Evolutionary conservation across 2,113 vertebrate species (phyloP).

Genomic region (Pantherophis guttatus): DNA sequence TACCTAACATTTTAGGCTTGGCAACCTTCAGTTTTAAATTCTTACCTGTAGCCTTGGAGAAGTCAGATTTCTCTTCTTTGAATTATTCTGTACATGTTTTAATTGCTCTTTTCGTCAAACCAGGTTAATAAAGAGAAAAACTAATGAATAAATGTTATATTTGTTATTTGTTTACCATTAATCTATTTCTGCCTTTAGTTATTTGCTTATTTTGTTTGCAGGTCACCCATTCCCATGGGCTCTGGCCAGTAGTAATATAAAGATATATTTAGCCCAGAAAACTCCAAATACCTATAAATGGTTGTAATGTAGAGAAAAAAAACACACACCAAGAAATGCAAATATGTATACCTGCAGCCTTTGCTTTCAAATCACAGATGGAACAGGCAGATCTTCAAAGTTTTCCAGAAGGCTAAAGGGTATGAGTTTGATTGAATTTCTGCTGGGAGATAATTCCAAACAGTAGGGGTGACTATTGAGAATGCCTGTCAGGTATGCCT

Average conservation of each 20-base stretch:
- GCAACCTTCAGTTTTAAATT: slow-evolving; percentile 43
- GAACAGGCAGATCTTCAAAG: neutral
- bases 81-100: neutral
- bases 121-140: neutral
- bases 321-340: neutral
- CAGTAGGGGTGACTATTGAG: neutral
- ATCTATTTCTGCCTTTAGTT: neutral
- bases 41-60: slow-evolving; percentile 21
- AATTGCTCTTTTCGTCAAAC: neutral
- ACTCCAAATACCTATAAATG: neutral
- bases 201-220: neutral
- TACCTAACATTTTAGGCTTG: slow-evolving; percentile 48
- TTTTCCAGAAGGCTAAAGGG: neutral
- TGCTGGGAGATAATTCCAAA: neutral
- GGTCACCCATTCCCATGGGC: neutral
- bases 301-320: neutral
- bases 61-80: slow-evolving; percentile 35
- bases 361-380: neutral
- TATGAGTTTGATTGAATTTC: neutral
- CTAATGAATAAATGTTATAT: neutral
- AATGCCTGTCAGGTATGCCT: neutral
- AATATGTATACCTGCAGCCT: neutral
- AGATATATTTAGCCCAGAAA: neutral
- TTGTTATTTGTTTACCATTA: neutral
- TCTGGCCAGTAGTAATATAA: neutral